Percentiles rank a stretch among this genome's conserved stretches.
These are phyloP conservation scores for Carassius carassius DNA, from an alignment of 2,113 vertebrate genomes.

Conservation along the genomic window DNA sequence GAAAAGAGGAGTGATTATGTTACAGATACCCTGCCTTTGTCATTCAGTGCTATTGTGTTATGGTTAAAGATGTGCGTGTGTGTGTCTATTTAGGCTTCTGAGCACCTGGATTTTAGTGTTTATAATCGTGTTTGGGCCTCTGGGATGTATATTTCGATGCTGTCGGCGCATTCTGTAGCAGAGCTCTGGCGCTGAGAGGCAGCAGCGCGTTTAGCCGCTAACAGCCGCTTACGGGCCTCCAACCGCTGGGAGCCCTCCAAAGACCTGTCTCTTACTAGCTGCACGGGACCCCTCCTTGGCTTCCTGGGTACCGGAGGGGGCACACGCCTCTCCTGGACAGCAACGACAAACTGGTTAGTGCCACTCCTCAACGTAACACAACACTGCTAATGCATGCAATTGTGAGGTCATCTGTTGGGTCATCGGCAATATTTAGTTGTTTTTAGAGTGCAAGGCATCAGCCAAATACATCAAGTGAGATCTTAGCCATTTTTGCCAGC, in stretches of 20 bases:
- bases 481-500: conserved; percentile 65
- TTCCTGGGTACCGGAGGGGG: conserved; percentile 80
- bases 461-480: conserved; percentile 59
- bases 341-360: conserved; percentile 62
- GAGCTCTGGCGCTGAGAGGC: conserved; percentile 95
- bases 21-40: conserved; percentile 62
- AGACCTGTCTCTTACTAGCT: conserved; percentile 73
- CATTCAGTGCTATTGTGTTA: conserved; percentile 63
- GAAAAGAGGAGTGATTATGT: conserved; percentile 55
- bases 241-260: conserved; percentile 86
- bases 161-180: conserved; percentile 94
- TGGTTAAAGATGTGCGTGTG: neutral
- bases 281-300: conserved; percentile 70
- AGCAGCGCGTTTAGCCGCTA: conserved; percentile 90
- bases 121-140: conserved; percentile 98
- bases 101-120: conserved; percentile 60
- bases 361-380: neutral
- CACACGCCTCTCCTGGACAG: conserved; percentile 74
- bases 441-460: neutral
- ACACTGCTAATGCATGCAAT: neutral
- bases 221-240: conserved; percentile 90
- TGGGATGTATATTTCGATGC: conserved; percentile 98
- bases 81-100: conserved; percentile 22
- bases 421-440: neutral
- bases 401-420: conserved; percentile 5